phyloP scores from a whole-genome alignment of 2,113 vertebrate genomes.

The Mystacornis crossleyi region DNA sequence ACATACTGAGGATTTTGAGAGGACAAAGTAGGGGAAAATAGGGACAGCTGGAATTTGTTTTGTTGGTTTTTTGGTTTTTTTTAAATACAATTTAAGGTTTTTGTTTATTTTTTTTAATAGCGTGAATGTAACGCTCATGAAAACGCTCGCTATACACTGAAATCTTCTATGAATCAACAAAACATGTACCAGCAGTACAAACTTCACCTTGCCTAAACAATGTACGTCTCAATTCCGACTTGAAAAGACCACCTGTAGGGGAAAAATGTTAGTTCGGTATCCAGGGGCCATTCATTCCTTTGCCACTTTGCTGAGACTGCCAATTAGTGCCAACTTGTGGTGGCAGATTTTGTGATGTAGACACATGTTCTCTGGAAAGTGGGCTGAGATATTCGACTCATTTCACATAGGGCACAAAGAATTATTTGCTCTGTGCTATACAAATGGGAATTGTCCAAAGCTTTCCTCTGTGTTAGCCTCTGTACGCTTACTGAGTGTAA shows the following conservation, averaged over 20 bases:
- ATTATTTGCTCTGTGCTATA: constrained; percentile 75
- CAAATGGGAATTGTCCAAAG: constrained; percentile 72
- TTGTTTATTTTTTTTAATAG: constrained; percentile 53
- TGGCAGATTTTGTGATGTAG: constrained; percentile 76
- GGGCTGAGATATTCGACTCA: constrained; percentile 73
- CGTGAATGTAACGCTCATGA: constrained; percentile 26
- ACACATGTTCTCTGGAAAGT: constrained; percentile 74
- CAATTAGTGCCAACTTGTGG: constrained; percentile 78
- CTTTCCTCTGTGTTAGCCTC: constrained; percentile 72
- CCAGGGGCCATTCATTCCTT: constrained; percentile 73
- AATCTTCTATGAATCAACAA: constrained; percentile 61
- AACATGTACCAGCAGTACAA: constrained; percentile 63
- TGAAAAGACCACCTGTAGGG: constrained; percentile 78
- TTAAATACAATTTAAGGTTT: constrained; percentile 43
- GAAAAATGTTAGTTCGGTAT: constrained; percentile 75
- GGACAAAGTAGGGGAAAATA: background rate
- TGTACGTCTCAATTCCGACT: constrained; percentile 66
- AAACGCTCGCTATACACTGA: background rate
- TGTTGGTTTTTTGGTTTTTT: background rate
- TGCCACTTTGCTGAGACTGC: constrained; percentile 72
- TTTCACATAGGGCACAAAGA: constrained; percentile 71
- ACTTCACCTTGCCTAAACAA: constrained; percentile 70
- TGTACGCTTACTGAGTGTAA: constrained; percentile 74
- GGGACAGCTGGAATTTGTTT: constrained; percentile 62
- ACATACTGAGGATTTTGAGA: constrained; percentile 3